Evolutionary conservation across 2,113 vertebrate genomes (phyloP).

Genomic region (Leiothrix lutea): DNA sequence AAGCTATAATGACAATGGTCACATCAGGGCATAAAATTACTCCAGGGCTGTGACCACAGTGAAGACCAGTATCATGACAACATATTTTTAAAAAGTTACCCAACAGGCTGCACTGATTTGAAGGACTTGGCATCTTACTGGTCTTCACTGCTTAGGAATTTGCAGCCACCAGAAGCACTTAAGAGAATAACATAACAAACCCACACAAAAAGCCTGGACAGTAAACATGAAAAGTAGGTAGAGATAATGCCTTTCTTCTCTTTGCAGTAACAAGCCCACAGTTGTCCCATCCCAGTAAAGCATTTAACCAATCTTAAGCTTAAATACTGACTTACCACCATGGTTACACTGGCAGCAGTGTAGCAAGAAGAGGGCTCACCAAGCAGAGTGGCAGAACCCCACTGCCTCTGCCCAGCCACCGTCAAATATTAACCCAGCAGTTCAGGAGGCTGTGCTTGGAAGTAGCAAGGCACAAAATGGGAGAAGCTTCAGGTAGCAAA

Average conservation of each 20-base stretch:
- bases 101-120: not conserved
- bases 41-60: not conserved
- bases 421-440: constrained; percentile 27
- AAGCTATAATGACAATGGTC: not conserved
- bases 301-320: not conserved
- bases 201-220: not conserved
- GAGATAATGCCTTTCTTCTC: not conserved
- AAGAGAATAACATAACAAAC: not conserved
- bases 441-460: not conserved
- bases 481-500: not conserved
- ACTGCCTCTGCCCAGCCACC: not conserved
- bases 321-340: constrained; percentile 18
- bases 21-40: not conserved
- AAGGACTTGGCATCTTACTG: not conserved
- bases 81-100: not conserved
- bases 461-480: not conserved
- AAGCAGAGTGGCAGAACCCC: not conserved
- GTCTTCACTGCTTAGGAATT: not conserved
- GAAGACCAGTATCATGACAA: not conserved
- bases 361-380: not conserved
- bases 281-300: not conserved
- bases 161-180: not conserved
- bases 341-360: not conserved
- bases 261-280: not conserved
- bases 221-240: not conserved